Evolutionary conservation across 2,888 invertebrate genomes (phyloP).

Genomic region (Apantesis nais): DNA sequence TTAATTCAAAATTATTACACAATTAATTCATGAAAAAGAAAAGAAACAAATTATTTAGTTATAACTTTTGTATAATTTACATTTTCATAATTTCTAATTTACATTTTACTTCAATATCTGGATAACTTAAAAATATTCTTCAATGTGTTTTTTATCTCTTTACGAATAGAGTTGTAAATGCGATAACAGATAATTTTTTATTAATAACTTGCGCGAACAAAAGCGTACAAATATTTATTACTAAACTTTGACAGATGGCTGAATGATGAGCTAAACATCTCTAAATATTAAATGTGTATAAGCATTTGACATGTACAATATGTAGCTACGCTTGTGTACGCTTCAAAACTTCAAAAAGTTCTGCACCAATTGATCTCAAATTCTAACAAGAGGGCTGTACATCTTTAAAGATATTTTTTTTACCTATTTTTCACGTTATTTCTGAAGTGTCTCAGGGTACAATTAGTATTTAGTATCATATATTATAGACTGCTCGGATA

Average conservation of each 20-base stretch:
- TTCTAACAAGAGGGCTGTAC: no score
- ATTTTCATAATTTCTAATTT: no score
- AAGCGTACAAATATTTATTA: not conserved
- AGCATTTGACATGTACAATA: not conserved
- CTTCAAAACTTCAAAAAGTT: no score
- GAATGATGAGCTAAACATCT: not conserved
- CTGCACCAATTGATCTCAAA: no score
- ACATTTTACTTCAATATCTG: not conserved
- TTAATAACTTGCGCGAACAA: not conserved
- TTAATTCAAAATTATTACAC: no score
- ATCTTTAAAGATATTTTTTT: no score
- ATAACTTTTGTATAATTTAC: not conserved
- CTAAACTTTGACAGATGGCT: not conserved
- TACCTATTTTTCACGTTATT: no score
- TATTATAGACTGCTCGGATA: no score
- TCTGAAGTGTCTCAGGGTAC: no score
- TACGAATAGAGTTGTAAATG: not conserved
- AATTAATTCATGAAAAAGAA: no score
- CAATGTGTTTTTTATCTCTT: not conserved
- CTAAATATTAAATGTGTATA: not conserved
- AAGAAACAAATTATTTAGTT: no score
- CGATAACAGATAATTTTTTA: not conserved
- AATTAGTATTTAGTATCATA: no score
- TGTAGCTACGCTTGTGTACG: not conserved
- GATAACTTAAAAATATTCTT: not conserved